These are phyloP conservation scores for Rhadina sibilatrix DNA, from an alignment of 2,113 vertebrate genomes.

Conservation along the genomic window DNA sequence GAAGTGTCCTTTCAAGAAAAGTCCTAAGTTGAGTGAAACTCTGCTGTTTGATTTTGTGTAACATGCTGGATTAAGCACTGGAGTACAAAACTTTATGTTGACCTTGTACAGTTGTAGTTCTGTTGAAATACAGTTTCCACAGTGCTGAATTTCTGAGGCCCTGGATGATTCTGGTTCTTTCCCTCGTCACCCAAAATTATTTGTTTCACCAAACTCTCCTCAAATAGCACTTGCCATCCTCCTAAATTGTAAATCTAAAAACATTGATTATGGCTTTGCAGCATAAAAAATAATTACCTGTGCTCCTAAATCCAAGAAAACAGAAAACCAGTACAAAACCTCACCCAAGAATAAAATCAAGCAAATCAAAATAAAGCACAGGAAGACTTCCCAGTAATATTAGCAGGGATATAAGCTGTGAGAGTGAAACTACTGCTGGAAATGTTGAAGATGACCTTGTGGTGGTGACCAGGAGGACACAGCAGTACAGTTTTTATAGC, in stretches of 20 bases:
- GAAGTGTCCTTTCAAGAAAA: not conserved
- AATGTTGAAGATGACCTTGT: not conserved
- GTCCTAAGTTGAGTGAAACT: not conserved
- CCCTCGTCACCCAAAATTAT: not conserved
- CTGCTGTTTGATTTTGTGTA: not conserved
- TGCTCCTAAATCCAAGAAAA: not conserved
- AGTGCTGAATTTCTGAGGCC: not conserved
- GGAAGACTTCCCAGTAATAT: not conserved
- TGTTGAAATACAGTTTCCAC: not conserved
- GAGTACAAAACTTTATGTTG: not conserved
- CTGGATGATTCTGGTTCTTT: not conserved
- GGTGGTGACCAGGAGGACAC: not conserved
- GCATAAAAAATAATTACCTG: not conserved
- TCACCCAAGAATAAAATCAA: not conserved
- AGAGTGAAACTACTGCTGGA: not conserved
- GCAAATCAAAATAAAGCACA: not conserved
- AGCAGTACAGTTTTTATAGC: not conserved
- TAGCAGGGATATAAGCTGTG: not conserved
- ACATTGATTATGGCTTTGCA: not conserved
- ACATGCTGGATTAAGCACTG: not conserved
- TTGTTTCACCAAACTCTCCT: not conserved
- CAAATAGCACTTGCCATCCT: not conserved
- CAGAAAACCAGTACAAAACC: accelerated
- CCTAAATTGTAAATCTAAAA: not conserved
- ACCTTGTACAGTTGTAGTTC: not conserved